Conservation (phyloP, 2,888 invertebrate genomes). For the Cheilosia vernalis region DNA sequence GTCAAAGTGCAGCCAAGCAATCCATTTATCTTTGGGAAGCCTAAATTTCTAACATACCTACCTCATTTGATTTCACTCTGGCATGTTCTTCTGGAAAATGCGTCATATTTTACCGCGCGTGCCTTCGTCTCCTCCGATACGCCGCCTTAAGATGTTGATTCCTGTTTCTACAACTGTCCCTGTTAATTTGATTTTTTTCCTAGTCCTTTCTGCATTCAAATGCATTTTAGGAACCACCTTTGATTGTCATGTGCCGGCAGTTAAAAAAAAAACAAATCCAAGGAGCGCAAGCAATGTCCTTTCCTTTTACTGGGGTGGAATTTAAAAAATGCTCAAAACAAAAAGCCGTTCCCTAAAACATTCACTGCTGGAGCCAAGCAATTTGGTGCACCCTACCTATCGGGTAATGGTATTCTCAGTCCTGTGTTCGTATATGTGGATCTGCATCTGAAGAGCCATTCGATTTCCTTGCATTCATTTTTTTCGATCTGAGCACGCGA, state of each 20-base stretch:
- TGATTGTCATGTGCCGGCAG: constrained; percentile 70
- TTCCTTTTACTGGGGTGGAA: constrained; percentile 31
- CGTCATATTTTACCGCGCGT: constrained; percentile 58
- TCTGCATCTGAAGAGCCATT: constrained; percentile 26
- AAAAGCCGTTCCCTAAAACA: constrained; percentile 9
- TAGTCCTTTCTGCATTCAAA: constrained; percentile 44
- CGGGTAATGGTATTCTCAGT: constrained; percentile 37
- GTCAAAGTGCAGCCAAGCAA: constrained; percentile 62
- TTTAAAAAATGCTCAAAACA: constrained; percentile 25
- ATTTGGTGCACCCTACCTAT: constrained; percentile 23
- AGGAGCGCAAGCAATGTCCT: constrained; percentile 10
- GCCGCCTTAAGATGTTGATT: constrained; percentile 58
- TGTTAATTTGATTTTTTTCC: constrained; percentile 47
- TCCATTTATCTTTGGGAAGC: constrained; percentile 19
- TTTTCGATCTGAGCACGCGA: constrained; percentile 38
- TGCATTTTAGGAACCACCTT: constrained; percentile 51
- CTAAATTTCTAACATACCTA: constrained; percentile 2
- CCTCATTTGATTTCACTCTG: constrained; percentile 3
- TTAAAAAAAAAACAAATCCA: constrained; percentile 35
- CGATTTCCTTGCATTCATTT: constrained; percentile 5
- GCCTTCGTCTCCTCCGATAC: constrained; percentile 48
- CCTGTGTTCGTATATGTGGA: constrained; percentile 1
- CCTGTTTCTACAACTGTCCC: constrained; percentile 38
- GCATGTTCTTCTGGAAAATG: constrained; percentile 3
- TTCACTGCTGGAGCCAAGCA: constrained; percentile 43